These are phyloP conservation scores for Oligia fasciuncula DNA, from an alignment of 2,888 invertebrate species.

Conservation along the genomic window DNA sequence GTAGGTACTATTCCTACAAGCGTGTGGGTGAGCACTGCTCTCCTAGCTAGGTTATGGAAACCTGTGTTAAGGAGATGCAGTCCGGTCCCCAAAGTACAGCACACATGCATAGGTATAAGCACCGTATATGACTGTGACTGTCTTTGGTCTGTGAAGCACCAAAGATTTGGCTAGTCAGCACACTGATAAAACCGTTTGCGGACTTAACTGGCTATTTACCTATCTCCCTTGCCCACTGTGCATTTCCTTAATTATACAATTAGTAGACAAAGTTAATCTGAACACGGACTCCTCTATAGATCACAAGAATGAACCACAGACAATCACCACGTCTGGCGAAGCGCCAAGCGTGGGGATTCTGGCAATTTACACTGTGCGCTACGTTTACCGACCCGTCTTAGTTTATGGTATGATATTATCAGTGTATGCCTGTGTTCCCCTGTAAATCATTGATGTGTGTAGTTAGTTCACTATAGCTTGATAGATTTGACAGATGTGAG, in stretches of 20 bases:
- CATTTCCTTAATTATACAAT: constrained; percentile 41
- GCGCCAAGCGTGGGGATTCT: constrained; percentile 41
- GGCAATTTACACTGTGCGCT: constrained; percentile 35
- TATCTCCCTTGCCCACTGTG: constrained; percentile 16
- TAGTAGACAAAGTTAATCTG: constrained; percentile 34
- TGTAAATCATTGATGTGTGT: constrained; percentile 8
- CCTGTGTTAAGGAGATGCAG: no score
- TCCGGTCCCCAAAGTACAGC: no score
- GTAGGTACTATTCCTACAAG: no score
- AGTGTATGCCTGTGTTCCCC: constrained; percentile 9
- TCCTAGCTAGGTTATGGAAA: no score
- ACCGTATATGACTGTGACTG: not conserved
- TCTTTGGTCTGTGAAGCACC: not conserved
- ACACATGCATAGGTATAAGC: no score
- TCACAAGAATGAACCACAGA: constrained; percentile 38
- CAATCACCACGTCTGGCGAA: constrained; percentile 40
- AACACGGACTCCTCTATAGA: constrained; percentile 25
- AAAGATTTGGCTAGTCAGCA: constrained; percentile 15
- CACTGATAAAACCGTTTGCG: constrained; percentile 17
- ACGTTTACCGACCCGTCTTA: constrained; percentile 26
- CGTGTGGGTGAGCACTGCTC: no score
- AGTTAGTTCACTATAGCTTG: not conserved
- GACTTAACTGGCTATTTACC: not conserved
- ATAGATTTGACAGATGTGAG: constrained; percentile 8
- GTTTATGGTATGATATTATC: constrained; percentile 36